phyloP scores from a whole-genome alignment of 2,113 vertebrate species.

The Sterna hirundo region DNA sequence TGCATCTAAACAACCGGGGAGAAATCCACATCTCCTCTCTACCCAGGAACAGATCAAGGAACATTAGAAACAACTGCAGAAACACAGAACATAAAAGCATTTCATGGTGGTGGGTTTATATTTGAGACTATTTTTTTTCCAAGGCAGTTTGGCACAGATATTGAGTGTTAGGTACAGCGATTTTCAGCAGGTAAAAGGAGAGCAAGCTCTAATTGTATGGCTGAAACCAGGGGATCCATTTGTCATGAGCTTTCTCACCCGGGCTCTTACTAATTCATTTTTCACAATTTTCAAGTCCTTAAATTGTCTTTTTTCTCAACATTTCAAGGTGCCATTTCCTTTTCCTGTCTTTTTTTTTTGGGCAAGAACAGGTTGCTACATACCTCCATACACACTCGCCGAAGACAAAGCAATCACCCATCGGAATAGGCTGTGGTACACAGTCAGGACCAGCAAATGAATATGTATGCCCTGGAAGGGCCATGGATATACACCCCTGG shows the following conservation, averaged over 20 bases:
- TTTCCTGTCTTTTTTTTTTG: neutral
- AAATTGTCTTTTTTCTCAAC: neutral
- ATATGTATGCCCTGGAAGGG: neutral
- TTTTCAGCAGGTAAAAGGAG: neutral
- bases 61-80: neutral
- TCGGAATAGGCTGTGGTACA: neutral
- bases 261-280: neutral
- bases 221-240: neutral
- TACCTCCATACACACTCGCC: neutral
- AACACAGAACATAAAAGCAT: neutral
- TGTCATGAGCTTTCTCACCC: neutral
- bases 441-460: neutral
- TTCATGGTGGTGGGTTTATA: neutral
- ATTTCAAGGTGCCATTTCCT: neutral
- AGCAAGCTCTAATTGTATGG: neutral
- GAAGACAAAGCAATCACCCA: neutral
- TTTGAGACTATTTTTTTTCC: neutral
- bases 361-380: neutral
- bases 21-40: neutral
- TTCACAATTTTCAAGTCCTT: neutral
- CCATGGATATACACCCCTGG: neutral
- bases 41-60: neutral
- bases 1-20: neutral
- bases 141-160: neutral
- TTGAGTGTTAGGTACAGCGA: fast-evolving